Evolutionary conservation across 2,113 vertebrate genomes (phyloP).

Genomic region (Fulica atra): DNA sequence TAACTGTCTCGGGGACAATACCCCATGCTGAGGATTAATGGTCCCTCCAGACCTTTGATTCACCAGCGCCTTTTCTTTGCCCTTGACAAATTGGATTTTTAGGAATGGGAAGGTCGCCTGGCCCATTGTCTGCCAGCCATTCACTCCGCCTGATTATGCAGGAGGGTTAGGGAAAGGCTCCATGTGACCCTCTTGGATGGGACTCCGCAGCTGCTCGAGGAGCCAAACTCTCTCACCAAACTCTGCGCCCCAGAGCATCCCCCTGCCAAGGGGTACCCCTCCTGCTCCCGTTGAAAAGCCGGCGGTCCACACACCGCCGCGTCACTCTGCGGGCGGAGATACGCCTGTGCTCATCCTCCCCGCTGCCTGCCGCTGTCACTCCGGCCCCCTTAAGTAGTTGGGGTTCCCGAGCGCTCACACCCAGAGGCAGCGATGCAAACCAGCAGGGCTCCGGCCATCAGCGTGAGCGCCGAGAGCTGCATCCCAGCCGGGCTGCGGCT

Average conservation of each 20-base stretch:
- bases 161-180: slow-evolving; percentile 95
- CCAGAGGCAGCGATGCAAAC: slow-evolving; percentile 86
- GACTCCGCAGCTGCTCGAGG: slow-evolving; percentile 90
- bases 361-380: slow-evolving; percentile 66
- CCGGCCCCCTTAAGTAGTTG: slow-evolving; percentile 61
- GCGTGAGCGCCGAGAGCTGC: slow-evolving; percentile 92
- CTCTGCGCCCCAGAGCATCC: slow-evolving; percentile 80
- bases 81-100: slow-evolving; percentile 99
- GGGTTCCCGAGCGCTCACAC: slow-evolving; percentile 76
- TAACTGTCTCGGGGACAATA: slow-evolving; percentile 99
- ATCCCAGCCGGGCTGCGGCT: slow-evolving; percentile 93
- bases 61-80: slow-evolving; percentile 95
- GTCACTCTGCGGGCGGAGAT: slow-evolving; percentile 95
- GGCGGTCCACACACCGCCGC: slow-evolving; percentile 80
- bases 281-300: slow-evolving; percentile 91
- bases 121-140: slow-evolving; percentile 96
- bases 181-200: slow-evolving; percentile 93
- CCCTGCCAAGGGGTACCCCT: slow-evolving; percentile 82
- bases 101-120: slow-evolving; percentile 99
- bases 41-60: slow-evolving; percentile 98
- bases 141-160: slow-evolving; percentile 96
- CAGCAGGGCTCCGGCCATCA: slow-evolving; percentile 83
- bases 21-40: slow-evolving; percentile 99
- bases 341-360: slow-evolving; percentile 82
- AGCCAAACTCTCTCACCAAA: slow-evolving; percentile 93